Conservation (phyloP, 2,113 vertebrate genomes). For the Arenaria interpres region DNA sequence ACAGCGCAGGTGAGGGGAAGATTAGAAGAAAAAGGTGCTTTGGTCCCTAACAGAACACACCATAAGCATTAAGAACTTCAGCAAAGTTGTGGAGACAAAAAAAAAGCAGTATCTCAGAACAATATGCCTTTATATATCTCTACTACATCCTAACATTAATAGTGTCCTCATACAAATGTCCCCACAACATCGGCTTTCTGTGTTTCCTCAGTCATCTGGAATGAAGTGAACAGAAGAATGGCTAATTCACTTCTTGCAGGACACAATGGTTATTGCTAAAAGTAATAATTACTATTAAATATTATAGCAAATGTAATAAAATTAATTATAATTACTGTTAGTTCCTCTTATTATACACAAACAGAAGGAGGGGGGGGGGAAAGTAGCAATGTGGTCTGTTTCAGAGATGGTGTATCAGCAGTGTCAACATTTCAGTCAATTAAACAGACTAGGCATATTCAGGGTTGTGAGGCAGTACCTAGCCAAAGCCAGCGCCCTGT, state of each 20-base stretch:
- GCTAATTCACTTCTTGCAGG: neutral
- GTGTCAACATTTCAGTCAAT: neutral
- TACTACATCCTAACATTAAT: neutral
- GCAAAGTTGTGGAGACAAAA: neutral
- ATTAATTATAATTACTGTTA: neutral
- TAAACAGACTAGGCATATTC: neutral
- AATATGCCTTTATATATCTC: neutral
- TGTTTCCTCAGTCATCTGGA: neutral
- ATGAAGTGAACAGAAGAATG: neutral
- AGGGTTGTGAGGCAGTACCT: slow-evolving; percentile 57
- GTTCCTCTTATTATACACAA: neutral
- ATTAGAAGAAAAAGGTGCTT: neutral
- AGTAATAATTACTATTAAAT: neutral
- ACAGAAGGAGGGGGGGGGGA: neutral
- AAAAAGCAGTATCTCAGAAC: neutral
- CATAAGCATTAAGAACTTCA: neutral
- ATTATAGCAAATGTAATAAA: neutral
- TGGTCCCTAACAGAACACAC: neutral
- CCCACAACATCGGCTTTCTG: neutral
- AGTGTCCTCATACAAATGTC: neutral
- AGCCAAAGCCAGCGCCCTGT: slow-evolving; percentile 81
- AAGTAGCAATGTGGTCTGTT: neutral
- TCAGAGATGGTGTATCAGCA: neutral
- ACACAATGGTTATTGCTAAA: neutral
- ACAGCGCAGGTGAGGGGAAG: rapidly evolving